Evolutionary conservation across 2,113 vertebrate species (phyloP).

Genomic region (Nasalis larvatus): DNA sequence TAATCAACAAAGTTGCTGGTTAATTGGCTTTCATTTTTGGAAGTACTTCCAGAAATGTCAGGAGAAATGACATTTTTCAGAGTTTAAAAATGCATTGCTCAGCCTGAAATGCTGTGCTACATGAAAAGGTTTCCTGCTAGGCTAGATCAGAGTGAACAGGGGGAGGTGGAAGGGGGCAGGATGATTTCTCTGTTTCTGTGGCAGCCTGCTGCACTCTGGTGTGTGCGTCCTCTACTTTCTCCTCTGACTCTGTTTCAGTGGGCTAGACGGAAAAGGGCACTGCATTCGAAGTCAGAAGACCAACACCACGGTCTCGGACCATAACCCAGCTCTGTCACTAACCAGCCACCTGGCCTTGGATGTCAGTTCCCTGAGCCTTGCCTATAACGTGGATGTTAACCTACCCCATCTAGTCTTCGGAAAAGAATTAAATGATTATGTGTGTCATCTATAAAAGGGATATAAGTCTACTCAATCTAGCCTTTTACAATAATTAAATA

Average conservation of each 20-base stretch:
- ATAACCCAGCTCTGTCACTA: not conserved
- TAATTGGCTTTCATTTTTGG: constrained; percentile 52
- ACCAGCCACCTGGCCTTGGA: not conserved
- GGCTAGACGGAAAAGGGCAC: not conserved
- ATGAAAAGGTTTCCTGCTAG: not conserved
- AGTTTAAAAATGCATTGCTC: not conserved
- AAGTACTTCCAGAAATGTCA: constrained; percentile 29
- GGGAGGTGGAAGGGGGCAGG: rapidly evolving
- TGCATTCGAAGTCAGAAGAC: not conserved
- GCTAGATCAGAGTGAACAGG: not conserved
- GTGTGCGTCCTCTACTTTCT: not conserved
- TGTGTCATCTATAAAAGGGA: not conserved
- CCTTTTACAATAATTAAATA: not conserved
- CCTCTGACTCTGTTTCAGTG: not conserved
- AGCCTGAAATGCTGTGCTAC: not conserved
- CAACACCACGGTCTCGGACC: not conserved
- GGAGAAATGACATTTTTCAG: constrained; percentile 36
- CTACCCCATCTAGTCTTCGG: not conserved
- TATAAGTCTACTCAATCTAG: not conserved
- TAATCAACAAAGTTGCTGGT: constrained; percentile 20
- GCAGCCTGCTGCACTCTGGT: not conserved
- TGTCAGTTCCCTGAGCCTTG: not conserved
- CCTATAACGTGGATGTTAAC: not conserved
- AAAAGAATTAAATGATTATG: not conserved
- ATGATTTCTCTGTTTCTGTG: not conserved